Evolutionary conservation across 2,113 vertebrate genomes (phyloP).

Genomic region (Pitta sordida): DNA sequence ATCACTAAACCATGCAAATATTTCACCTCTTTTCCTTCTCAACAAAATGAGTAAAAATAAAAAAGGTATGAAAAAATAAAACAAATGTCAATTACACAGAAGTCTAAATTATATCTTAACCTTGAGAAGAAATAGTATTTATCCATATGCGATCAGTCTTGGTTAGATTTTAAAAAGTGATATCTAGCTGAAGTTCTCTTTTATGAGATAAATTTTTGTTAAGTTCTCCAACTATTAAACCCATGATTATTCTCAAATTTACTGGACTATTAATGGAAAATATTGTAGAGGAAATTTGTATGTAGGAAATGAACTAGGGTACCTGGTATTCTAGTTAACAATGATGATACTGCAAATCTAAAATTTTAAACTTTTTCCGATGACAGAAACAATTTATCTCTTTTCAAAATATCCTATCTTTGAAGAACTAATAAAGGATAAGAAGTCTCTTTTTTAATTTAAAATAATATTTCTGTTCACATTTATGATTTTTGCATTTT

Average conservation of each 20-base stretch:
- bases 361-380: not conserved
- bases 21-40: not conserved
- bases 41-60: not conserved
- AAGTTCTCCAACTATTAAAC: not conserved
- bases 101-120: not conserved
- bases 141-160: not conserved
- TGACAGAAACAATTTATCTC: not conserved
- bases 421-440: not conserved
- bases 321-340: not conserved
- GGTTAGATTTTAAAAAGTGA: not conserved
- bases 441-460: not conserved
- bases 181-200: not conserved
- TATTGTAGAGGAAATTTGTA: not conserved
- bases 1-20: not conserved
- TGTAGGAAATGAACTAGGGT: not conserved
- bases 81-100: not conserved
- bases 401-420: not conserved
- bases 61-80: not conserved
- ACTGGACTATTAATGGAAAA: not conserved
- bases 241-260: not conserved
- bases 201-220: not conserved
- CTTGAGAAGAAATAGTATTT: not conserved
- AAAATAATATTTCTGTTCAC: not conserved
- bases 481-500: not conserved
- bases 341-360: not conserved